These are phyloP conservation scores for Tyrannus savana DNA, from an alignment of 2,113 vertebrate genomes.

Conservation along the genomic window DNA sequence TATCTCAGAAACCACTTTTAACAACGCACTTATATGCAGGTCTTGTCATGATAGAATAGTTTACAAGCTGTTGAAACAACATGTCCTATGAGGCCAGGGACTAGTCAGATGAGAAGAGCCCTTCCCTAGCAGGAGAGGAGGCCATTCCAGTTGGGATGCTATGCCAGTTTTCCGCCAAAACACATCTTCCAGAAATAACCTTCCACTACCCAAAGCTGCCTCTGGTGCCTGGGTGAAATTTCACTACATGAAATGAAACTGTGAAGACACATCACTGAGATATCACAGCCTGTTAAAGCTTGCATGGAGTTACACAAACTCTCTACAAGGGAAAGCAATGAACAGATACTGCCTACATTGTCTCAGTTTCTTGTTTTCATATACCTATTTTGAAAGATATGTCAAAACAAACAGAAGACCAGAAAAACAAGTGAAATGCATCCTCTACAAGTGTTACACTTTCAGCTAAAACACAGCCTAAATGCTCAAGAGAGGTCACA, in stretches of 20 bases:
- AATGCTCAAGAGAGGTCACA: neutral
- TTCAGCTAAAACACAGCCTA: neutral
- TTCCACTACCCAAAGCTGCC: neutral
- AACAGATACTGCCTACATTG: neutral
- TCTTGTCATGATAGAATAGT: neutral
- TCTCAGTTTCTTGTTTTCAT: neutral
- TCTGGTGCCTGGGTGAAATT: neutral
- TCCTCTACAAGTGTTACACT: neutral
- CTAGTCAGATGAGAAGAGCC: neutral
- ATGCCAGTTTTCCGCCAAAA: rapidly evolving
- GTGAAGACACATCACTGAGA: neutral
- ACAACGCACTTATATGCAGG: neutral
- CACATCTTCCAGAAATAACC: neutral
- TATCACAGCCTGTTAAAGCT: neutral
- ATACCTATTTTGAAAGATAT: neutral
- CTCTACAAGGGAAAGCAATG: neutral
- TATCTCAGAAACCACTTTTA: neutral
- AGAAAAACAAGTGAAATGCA: neutral
- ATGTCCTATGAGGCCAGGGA: neutral
- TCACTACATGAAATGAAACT: neutral
- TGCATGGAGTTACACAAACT: neutral
- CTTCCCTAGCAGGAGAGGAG: neutral
- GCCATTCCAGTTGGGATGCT: rapidly evolving
- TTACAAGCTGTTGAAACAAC: neutral
- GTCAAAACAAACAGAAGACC: neutral